These are phyloP conservation scores for Macrosteles quadrilineatus DNA, from an alignment of 1,140 invertebrate genomes.

Conservation along the genomic window DNA sequence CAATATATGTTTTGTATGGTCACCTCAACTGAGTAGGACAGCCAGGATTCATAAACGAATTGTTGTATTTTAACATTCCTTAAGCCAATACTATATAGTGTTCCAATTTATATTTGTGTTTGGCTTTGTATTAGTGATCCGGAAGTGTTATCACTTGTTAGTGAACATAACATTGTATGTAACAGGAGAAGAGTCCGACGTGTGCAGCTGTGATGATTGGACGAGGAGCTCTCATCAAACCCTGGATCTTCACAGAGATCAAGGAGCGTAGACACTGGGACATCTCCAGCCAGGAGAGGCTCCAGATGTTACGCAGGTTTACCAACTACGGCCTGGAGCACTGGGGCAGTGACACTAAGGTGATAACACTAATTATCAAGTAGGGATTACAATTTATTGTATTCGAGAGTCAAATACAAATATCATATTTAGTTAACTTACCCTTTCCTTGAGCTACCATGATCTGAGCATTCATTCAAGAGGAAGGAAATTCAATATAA, in stretches of 20 bases:
- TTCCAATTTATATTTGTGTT: no score
- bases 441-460: no score
- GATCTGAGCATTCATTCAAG: no score
- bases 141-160: no score
- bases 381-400: background rate
- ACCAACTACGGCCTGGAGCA: conserved; percentile 95
- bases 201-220: conserved; percentile 80
- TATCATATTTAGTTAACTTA: background rate
- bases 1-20: no score
- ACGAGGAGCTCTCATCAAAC: conserved; percentile 95
- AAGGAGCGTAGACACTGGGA: conserved; percentile 92
- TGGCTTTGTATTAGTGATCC: no score
- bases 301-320: conserved; percentile 90
- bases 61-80: no score
- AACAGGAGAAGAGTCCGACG: conserved; percentile 53
- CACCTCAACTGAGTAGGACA: no score
- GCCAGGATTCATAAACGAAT: no score
- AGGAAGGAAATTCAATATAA: no score
- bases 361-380: conserved; percentile 42
- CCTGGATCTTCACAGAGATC: conserved; percentile 99
- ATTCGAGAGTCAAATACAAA: background rate
- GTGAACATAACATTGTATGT: conserved; percentile 16
- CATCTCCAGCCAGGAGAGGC: conserved; percentile 85
- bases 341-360: conserved; percentile 94
- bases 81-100: no score